Percentiles rank a stretch among this genome's conserved stretches.
These are phyloP conservation scores for Trichacis sp. DNA, from an alignment of 2,888 invertebrate genomes.

Conservation along the genomic window DNA sequence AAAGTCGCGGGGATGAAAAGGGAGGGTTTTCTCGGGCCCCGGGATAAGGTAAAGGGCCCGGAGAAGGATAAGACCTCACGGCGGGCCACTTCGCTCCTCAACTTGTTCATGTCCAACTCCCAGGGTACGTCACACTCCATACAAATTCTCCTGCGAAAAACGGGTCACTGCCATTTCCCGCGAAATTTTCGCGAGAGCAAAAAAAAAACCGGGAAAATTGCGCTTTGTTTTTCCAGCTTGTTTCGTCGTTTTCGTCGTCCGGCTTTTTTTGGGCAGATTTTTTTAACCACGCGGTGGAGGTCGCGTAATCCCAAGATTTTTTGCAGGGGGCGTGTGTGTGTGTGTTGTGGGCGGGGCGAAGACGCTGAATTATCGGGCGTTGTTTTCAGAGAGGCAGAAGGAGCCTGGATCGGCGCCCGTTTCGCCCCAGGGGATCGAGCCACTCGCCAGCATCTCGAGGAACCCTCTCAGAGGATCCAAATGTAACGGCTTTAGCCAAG, in stretches of 20 bases:
- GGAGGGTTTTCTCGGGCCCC: constrained; percentile 61
- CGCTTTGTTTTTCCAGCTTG: background rate
- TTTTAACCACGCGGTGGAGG: constrained; percentile 56
- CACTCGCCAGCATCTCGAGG: constrained; percentile 77
- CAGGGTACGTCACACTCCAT: constrained; percentile 77
- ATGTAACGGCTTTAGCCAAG: constrained; percentile 74
- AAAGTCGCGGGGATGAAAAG: constrained; percentile 63
- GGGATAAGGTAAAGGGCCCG: constrained; percentile 57
- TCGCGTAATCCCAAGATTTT: constrained; percentile 31
- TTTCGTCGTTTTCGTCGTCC: constrained; percentile 34
- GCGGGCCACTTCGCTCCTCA: constrained; percentile 93
- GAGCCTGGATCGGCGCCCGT: constrained; percentile 81
- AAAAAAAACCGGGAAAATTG: background rate
- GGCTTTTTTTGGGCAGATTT: constrained; percentile 58
- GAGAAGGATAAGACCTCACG: constrained; percentile 80
- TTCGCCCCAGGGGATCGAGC: constrained; percentile 76
- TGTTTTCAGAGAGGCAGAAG: constrained; percentile 74
- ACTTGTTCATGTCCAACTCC: constrained; percentile 95
- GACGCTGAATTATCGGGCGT: constrained; percentile 64
- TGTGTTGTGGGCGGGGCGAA: too few relatives aligned
- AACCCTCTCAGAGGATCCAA: constrained; percentile 86
- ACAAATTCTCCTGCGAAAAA: background rate
- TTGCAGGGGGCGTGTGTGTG: too few relatives aligned
- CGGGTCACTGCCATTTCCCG: too few relatives aligned
- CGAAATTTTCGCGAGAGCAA: too few relatives aligned